These are phyloP conservation scores for Alcis repandata DNA, from an alignment of 2,888 invertebrate species.

Conservation along the genomic window DNA sequence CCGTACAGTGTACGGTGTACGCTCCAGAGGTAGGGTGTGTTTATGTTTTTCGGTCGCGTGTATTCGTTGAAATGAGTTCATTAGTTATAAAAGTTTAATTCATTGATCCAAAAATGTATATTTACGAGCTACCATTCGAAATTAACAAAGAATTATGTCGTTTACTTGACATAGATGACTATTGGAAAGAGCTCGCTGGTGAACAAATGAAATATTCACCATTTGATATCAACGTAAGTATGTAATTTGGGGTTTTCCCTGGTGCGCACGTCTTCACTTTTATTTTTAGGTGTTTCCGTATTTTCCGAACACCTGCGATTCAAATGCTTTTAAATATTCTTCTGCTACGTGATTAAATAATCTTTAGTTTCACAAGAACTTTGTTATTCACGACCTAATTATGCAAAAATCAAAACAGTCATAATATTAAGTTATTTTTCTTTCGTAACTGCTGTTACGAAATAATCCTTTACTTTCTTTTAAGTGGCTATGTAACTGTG, in stretches of 20 bases:
- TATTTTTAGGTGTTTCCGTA: conserved; percentile 34
- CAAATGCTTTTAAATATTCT: neutral
- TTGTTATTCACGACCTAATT: too few relatives aligned
- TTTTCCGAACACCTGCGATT: conserved; percentile 36
- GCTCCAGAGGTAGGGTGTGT: too few relatives aligned
- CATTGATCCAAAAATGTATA: conserved; percentile 74
- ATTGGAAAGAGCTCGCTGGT: conserved; percentile 93
- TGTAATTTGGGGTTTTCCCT: conserved; percentile 60
- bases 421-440: too few relatives aligned
- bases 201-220: conserved; percentile 89
- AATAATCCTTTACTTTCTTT: too few relatives aligned
- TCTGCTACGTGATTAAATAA: too few relatives aligned
- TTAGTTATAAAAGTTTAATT: conserved; percentile 33
- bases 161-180: conserved; percentile 91
- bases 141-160: conserved; percentile 90
- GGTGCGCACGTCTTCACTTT: conserved; percentile 29
- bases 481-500: too few relatives aligned
- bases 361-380: too few relatives aligned
- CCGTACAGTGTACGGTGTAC: too few relatives aligned
- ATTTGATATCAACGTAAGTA: conserved; percentile 85
- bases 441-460: too few relatives aligned
- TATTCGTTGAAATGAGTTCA: neutral
- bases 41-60: too few relatives aligned
- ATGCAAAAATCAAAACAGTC: too few relatives aligned
- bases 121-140: conserved; percentile 91